These are phyloP conservation scores for Anisognathus igniventris DNA, from an alignment of 2,797 vertebrate genomes.

Conservation along the genomic window DNA sequence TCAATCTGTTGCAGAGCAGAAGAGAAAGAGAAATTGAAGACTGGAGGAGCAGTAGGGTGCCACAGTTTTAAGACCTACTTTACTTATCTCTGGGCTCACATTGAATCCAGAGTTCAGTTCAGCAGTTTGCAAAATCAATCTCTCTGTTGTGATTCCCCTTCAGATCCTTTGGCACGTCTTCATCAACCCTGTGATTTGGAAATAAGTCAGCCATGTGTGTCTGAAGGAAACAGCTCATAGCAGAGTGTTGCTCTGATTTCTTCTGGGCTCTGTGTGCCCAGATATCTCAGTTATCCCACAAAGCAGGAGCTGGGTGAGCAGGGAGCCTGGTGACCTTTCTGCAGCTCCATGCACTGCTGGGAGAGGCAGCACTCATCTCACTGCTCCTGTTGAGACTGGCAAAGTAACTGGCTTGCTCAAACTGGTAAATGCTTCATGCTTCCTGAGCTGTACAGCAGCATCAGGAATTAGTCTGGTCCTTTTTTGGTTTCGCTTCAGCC, in stretches of 20 bases:
- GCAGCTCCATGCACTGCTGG: neutral
- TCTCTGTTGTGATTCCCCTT: neutral
- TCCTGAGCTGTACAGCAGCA: neutral
- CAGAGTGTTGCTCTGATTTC: neutral
- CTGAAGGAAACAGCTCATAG: neutral
- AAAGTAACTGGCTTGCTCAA: neutral
- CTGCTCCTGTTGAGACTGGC: neutral
- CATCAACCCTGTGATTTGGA: neutral
- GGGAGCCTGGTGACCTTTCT: neutral
- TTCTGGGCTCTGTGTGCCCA: neutral
- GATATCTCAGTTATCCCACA: neutral
- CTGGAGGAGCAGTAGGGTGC: neutral
- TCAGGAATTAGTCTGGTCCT: neutral
- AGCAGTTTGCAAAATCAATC: neutral
- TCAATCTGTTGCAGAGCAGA: neutral
- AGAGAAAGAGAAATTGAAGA: neutral
- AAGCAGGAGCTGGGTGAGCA: neutral
- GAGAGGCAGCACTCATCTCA: neutral
- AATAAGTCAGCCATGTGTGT: neutral
- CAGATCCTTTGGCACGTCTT: neutral
- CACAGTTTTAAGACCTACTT: neutral
- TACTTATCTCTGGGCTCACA: neutral
- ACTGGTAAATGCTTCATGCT: neutral
- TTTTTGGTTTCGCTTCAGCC: neutral
- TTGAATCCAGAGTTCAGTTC: neutral